phyloP scores from a whole-genome alignment of 2,113 vertebrate species.

The Dipodomys spectabilis region DNA sequence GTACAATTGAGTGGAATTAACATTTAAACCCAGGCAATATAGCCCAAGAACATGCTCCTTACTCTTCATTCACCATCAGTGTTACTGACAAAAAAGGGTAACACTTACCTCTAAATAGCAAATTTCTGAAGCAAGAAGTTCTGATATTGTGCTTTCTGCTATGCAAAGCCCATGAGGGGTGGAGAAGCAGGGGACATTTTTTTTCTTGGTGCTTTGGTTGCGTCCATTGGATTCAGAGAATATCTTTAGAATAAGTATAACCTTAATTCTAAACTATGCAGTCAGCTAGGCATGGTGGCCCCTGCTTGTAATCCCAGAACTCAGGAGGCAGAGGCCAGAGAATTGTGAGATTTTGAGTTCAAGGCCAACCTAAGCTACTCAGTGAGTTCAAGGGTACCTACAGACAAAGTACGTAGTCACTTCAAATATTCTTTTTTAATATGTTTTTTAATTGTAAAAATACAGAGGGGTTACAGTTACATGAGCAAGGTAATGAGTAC shows the following conservation, averaged over 20 bases:
- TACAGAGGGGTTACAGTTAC: no score
- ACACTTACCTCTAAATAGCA: neutral
- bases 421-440: neutral
- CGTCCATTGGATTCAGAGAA: neutral
- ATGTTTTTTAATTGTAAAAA: no score
- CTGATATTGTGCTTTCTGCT: neutral
- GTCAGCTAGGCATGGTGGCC: neutral
- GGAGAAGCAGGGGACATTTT: neutral
- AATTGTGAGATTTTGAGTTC: no score
- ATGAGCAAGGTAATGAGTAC: no score
- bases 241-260: neutral
- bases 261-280: neutral
- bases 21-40: neutral
- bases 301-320: no score
- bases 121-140: neutral
- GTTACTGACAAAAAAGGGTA: neutral
- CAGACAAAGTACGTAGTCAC: neutral
- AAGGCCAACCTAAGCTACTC: no score
- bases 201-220: neutral
- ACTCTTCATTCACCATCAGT: neutral
- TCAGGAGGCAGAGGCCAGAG: no score
- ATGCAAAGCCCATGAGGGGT: neutral
- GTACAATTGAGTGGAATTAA: neutral
- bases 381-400: no score
- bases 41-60: no score